Percentiles rank a stretch among this genome's conserved stretches.
phyloP scores from a whole-genome alignment of 2,797 vertebrate species.

The Hydrocynus forskahlii region DNA sequence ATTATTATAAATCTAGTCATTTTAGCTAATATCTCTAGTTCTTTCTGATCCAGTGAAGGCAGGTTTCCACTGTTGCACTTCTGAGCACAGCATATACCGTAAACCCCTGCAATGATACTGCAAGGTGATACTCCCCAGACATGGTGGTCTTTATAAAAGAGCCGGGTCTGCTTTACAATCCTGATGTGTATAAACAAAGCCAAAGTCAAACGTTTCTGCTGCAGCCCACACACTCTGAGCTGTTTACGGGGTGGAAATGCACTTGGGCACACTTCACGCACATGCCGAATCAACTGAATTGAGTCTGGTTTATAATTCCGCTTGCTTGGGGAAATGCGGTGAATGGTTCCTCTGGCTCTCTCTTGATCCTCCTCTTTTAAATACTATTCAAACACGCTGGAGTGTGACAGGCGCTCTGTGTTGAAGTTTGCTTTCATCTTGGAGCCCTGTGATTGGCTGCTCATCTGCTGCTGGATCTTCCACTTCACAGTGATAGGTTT shows the following conservation, averaged over 20 bases:
- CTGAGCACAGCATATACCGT: not conserved
- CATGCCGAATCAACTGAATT: slow-evolving; percentile 11
- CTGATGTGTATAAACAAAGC: slow-evolving; percentile 16
- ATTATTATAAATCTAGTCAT: not conserved
- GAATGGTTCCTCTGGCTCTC: not conserved
- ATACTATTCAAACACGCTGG: not conserved
- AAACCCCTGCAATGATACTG: not conserved
- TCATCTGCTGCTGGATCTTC: not conserved
- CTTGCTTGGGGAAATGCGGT: not conserved
- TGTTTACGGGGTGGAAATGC: slow-evolving; percentile 9
- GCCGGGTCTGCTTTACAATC: not conserved
- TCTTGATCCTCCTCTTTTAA: slow-evolving; percentile 21
- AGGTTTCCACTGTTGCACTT: not conserved
- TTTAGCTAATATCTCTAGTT: not conserved
- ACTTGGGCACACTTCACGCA: not conserved
- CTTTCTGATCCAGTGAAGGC: not conserved
- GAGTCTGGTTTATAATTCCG: slow-evolving; percentile 17
- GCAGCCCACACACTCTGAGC: slow-evolving; percentile 7
- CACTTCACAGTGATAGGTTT: not conserved
- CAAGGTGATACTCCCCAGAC: not conserved
- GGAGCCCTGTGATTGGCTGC: slow-evolving; percentile 26
- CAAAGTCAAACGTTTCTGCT: not conserved
- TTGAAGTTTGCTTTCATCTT: not conserved
- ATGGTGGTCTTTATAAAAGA: slow-evolving; percentile 16
- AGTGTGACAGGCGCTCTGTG: slow-evolving; percentile 6